phyloP scores from a whole-genome alignment of 1,140 invertebrate genomes.

The Arctopsyche grandis region DNA sequence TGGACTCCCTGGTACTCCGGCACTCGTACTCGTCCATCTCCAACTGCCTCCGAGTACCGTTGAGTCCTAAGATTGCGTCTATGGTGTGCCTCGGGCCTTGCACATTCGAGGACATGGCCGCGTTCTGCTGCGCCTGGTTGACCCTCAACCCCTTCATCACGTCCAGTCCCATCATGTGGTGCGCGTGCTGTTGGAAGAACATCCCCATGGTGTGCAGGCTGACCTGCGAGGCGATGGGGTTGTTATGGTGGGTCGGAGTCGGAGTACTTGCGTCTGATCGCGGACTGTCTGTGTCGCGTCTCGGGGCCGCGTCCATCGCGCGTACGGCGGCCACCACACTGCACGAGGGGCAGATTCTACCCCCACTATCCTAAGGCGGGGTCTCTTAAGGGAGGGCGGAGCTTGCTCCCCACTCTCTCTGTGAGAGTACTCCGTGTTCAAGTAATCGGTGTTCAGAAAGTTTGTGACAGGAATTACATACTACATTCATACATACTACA shows the following conservation, averaged over 20 bases:
- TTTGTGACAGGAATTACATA: too few species aligned
- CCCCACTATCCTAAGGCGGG: background rate
- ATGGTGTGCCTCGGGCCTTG: constrained; percentile 62
- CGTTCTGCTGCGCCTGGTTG: constrained; percentile 1
- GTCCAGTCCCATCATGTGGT: constrained; percentile 50
- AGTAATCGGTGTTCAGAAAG: constrained; percentile 1
- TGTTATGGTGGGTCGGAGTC: constrained; percentile 30
- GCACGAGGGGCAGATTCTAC: background rate
- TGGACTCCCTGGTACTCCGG: constrained; percentile 46
- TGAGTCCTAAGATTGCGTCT: constrained; percentile 62
- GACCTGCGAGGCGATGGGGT: constrained; percentile 8
- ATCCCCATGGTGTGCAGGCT: constrained; percentile 49
- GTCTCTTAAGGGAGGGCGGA: background rate
- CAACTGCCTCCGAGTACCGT: constrained; percentile 44
- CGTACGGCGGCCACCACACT: background rate
- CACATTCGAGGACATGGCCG: constrained; percentile 35
- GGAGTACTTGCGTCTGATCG: constrained; percentile 46
- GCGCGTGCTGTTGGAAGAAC: constrained; percentile 50
- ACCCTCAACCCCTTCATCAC: constrained; percentile 50
- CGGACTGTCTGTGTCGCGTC: constrained; percentile 26
- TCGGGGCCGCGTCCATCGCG: constrained; percentile 43
- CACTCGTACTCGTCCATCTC: constrained; percentile 50
- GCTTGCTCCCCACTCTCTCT: background rate
- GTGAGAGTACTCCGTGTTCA: background rate
- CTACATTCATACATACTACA: too few species aligned